Conservation (phyloP, 2,797 vertebrate species). For the Acipenser transmontanus region DNA sequence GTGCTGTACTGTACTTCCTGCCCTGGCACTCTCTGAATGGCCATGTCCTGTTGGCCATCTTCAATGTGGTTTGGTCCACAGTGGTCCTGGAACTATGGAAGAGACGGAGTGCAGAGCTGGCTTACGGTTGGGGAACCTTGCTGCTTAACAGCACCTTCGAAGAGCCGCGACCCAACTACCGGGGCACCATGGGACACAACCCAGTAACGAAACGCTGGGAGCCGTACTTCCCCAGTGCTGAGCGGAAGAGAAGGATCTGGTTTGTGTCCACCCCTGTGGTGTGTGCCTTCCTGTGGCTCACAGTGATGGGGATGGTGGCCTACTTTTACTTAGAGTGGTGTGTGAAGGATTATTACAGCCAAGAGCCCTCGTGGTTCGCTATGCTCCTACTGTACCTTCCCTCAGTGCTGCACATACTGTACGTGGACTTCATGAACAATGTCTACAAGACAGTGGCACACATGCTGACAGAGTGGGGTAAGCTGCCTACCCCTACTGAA, state of each 20-base stretch:
- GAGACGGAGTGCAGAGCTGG: slow-evolving; percentile 52
- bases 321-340: slow-evolving; percentile 62
- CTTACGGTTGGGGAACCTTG: slow-evolving; percentile 63
- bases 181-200: slow-evolving; percentile 56
- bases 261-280: slow-evolving; percentile 65
- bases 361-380: slow-evolving; percentile 45
- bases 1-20: slow-evolving; percentile 36
- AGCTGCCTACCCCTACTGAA: slow-evolving; percentile 19
- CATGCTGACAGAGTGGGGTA: slow-evolving; percentile 63
- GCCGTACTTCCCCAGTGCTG: slow-evolving; percentile 63
- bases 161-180: slow-evolving; percentile 60
- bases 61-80: slow-evolving; percentile 75
- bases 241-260: slow-evolving; percentile 52
- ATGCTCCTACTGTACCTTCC: slow-evolving; percentile 51
- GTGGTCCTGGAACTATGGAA: slow-evolving; percentile 73
- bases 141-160: slow-evolving; percentile 58
- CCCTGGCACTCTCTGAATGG: slow-evolving; percentile 35
- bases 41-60: slow-evolving; percentile 62
- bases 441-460: slow-evolving; percentile 53
- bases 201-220: slow-evolving; percentile 59
- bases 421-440: slow-evolving; percentile 57
- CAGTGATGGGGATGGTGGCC: slow-evolving; percentile 58
- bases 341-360: slow-evolving; percentile 41
- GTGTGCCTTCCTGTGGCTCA: slow-evolving; percentile 56
- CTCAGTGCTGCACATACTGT: slow-evolving; percentile 62